Conservation (phyloP, 2,888 invertebrate species). For the Leucophora obtusa region DNA sequence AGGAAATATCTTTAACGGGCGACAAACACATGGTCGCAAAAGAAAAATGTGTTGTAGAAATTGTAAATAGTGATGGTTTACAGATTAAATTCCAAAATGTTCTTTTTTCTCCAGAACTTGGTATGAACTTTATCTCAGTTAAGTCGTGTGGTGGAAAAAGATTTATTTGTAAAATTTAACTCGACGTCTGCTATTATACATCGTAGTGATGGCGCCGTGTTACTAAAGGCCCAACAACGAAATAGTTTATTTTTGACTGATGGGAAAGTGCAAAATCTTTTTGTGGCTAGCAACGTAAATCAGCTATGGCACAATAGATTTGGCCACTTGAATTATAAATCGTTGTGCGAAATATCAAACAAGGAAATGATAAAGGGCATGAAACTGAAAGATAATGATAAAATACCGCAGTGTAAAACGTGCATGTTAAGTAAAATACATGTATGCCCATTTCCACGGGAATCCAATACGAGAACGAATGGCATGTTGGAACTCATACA, state of each 20-base stretch:
- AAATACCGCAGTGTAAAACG: conserved; percentile 9
- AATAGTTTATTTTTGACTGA: too few species aligned
- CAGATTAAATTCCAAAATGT: conserved; percentile 18
- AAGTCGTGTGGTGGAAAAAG: conserved; percentile 25
- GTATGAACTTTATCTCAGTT: conserved; percentile 44
- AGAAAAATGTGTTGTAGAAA: conserved; percentile 27
- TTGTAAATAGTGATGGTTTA: neutral
- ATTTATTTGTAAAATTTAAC: conserved; percentile 20
- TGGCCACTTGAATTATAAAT: conserved; percentile 50
- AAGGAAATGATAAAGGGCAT: conserved; percentile 39
- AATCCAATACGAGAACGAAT: conserved; percentile 13
- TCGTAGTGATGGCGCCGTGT: neutral
- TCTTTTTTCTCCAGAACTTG: conserved; percentile 29
- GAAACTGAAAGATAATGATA: neutral
- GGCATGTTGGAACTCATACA: too few species aligned
- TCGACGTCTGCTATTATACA: conserved; percentile 5
- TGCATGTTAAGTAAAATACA: conserved; percentile 46
- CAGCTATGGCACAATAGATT: conserved; percentile 45
- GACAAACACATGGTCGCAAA: conserved; percentile 22
- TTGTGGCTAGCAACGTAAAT: too few species aligned
- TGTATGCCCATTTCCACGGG: conserved; percentile 25
- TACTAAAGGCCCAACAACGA: too few species aligned
- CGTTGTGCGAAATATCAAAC: conserved; percentile 11
- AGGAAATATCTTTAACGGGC: conserved; percentile 19
- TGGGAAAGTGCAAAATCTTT: too few species aligned